Evolutionary conservation across 2,113 vertebrate species (phyloP).

Genomic region (Gadus macrocephalus): DNA sequence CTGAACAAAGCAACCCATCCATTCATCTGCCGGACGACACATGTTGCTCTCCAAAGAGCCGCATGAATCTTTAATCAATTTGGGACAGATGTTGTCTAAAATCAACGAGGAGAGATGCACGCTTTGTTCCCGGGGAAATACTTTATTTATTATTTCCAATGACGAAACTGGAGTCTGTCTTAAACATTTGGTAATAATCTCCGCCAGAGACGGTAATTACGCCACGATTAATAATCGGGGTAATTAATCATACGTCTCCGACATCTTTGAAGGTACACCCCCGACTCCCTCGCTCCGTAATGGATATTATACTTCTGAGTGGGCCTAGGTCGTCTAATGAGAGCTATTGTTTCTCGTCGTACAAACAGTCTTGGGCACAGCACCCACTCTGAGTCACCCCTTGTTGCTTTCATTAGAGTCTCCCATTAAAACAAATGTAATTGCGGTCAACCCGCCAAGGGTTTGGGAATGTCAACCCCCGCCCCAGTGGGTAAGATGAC

Average conservation of each 20-base stretch:
- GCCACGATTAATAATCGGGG: slow-evolving; percentile 42
- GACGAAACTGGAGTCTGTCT: slow-evolving; percentile 17
- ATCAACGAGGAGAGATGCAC: background rate
- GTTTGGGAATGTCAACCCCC: slow-evolving; percentile 19
- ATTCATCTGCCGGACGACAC: too few species aligned
- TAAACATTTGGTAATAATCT: slow-evolving; percentile 31
- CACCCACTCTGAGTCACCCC: slow-evolving; percentile 32
- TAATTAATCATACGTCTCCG: slow-evolving; percentile 53
- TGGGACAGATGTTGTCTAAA: too few species aligned
- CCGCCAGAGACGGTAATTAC: slow-evolving; percentile 46
- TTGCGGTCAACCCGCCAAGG: slow-evolving; percentile 16
- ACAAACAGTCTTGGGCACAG: too few species aligned
- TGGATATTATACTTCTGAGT: slow-evolving; percentile 45
- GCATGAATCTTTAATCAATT: too few species aligned
- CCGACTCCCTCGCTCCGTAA: background rate
- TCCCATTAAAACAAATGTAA: slow-evolving; percentile 49
- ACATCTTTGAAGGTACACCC: slow-evolving; percentile 37
- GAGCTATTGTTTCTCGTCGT: too few species aligned
- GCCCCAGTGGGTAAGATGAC: slow-evolving; percentile 16
- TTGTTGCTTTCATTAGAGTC: slow-evolving; percentile 38
- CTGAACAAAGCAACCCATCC: too few species aligned
- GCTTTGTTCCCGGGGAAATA: background rate
- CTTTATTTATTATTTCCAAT: background rate
- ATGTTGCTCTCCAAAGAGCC: too few species aligned
- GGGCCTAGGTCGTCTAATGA: slow-evolving; percentile 46